phyloP scores from a whole-genome alignment of 2,113 vertebrate genomes.

The Dromaius novaehollandiae region DNA sequence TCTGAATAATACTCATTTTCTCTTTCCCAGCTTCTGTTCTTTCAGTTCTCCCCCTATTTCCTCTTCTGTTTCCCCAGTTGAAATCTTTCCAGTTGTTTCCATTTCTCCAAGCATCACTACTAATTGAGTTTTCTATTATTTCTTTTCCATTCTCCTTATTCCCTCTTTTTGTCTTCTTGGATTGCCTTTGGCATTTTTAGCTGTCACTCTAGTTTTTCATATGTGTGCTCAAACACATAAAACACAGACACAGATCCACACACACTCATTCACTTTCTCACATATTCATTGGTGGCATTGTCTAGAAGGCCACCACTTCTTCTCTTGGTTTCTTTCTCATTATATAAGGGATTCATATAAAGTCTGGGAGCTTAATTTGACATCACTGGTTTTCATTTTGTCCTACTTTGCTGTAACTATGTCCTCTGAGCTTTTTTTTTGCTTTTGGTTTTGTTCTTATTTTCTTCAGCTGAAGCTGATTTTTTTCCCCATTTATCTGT shows the following conservation, averaged over 20 bases:
- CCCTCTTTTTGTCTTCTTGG: background rate
- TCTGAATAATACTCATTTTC: background rate
- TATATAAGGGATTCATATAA: background rate
- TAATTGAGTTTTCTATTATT: conserved; percentile 8
- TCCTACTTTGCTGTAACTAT: background rate
- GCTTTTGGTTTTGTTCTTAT: background rate
- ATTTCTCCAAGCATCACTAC: background rate
- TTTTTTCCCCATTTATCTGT: background rate
- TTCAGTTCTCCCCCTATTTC: background rate
- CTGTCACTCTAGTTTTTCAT: conserved; percentile 24
- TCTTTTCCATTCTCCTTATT: background rate
- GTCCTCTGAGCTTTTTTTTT: background rate
- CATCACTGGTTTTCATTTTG: background rate
- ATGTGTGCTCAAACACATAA: background rate
- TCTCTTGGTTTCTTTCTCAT: background rate
- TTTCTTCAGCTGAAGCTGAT: background rate
- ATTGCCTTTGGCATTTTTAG: conserved; percentile 18
- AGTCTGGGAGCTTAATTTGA: background rate
- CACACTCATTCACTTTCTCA: background rate
- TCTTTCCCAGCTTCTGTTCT: background rate
- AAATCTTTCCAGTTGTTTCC: background rate
- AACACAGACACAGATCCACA: background rate
- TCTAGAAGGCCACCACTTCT: background rate
- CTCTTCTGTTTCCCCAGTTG: background rate
- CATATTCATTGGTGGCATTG: background rate